Evolutionary conservation across 2,113 vertebrate genomes (phyloP), one percentile per base, ranked within the genome.

Genomic region (Vulpes ferrilata): DNA sequence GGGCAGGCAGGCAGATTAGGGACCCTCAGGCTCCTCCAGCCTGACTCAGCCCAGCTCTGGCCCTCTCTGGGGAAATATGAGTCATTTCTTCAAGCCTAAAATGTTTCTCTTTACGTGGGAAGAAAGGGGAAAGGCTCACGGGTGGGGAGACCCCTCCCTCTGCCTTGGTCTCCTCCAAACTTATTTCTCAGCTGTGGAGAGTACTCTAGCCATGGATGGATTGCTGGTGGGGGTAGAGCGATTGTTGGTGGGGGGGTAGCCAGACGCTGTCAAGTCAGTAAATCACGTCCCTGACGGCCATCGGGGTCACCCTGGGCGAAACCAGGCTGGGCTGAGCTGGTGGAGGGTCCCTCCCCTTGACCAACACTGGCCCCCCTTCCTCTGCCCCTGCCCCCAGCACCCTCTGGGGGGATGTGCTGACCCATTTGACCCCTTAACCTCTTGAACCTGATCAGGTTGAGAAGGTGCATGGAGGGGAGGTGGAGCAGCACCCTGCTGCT

Each of bases 41-140:
- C n/a, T 73, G 96, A 88, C 62, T 97, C 85, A 87, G 93, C 62
- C 23, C 71, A 25, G 11, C 76, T 60, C 59, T 11, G 32, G 73
- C 74, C 48, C 65, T 87, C 86, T 94, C 85, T 67, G 76, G 88
- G 93, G 82, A 51, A 84, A 79, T 15, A 57, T 90, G 96, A 98
- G 94, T 97, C 96, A 97, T 48, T 79, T 73, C 69, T 95, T 74
- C 69, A 89, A 57, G 2, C 27, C 71, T 62, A 65, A 60, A 74
- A 38, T 93, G 51, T 74, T 79, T 74, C 67, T 85, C 82, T 80
- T 53, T 43, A 22, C 59, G 92, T 80, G 86, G 78, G 23, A 91
- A 74, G 86, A 73, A 67, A 27, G 55, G 53, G 38, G 55, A 20
- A 60, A 57, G 71, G 51, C 11, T 32, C 0, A 0, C 15, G 35